A percentile compares a stretch with the other conserved stretches of the same genome.
Conservation (phyloP, 2,888 invertebrate genomes). For the Brachycybe producta region DNA sequence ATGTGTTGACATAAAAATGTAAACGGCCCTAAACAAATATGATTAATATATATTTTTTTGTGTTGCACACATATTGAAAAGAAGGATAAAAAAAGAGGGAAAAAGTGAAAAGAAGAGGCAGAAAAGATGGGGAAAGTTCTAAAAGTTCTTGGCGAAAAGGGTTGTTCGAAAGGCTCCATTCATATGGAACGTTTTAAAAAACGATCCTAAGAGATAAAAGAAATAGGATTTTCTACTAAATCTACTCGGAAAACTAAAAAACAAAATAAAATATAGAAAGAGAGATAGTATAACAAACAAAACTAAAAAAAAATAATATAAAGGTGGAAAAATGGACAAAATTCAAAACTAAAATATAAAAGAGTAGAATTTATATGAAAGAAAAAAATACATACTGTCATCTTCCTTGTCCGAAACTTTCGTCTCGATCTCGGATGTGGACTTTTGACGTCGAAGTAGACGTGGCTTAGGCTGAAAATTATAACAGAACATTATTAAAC, state of each 20-base stretch:
- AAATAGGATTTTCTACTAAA: constrained; percentile 1
- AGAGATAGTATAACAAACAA: constrained; percentile 3
- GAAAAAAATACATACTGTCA: constrained; percentile 23
- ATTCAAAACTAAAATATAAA: neutral
- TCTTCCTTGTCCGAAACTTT: constrained; percentile 27
- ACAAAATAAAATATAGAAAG: constrained; percentile 5
- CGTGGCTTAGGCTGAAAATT: constrained; percentile 55
- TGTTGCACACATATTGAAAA: too few species aligned
- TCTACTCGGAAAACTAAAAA: neutral
- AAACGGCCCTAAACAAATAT: too few species aligned
- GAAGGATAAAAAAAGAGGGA: too few species aligned
- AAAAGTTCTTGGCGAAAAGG: too few species aligned
- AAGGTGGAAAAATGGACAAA: neutral
- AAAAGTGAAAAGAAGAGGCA: too few species aligned
- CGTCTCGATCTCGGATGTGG: constrained; percentile 50
- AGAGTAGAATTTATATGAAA: neutral
- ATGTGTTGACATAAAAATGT: too few species aligned
- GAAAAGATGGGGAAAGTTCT: too few species aligned
- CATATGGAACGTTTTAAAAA: too few species aligned
- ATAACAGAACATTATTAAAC: neutral
- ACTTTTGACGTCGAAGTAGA: constrained; percentile 72
- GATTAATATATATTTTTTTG: too few species aligned
- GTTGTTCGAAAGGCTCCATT: too few species aligned
- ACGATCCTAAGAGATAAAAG: too few species aligned
- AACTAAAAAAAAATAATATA: constrained; percentile 5